Conservation (phyloP, 2,797 vertebrate species). For the Hafferia zeledoni region DNA sequence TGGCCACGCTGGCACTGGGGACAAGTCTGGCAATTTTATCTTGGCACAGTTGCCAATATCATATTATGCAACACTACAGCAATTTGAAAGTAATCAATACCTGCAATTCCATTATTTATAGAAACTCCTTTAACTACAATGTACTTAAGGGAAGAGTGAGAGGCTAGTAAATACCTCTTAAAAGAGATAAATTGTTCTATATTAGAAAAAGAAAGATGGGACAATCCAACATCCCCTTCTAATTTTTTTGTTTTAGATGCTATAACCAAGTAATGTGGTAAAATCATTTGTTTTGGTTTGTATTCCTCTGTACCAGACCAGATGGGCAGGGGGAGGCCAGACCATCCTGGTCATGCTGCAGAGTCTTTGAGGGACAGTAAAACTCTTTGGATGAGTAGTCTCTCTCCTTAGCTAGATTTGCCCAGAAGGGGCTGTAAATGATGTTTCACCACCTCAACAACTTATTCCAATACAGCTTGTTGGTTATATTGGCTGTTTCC, state of each 20-base stretch:
- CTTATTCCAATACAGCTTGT: neutral
- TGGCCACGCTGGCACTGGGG: accelerated
- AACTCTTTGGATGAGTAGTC: neutral
- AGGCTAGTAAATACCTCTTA: neutral
- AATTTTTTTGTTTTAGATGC: neutral
- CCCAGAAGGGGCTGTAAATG: neutral
- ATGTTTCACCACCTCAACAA: neutral
- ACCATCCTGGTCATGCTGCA: neutral
- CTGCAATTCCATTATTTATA: neutral
- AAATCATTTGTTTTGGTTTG: neutral
- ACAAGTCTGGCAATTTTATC: neutral
- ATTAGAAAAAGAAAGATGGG: neutral
- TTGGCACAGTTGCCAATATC: neutral
- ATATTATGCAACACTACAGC: neutral
- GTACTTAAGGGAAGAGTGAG: neutral
- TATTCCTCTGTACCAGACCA: neutral
- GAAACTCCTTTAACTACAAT: neutral
- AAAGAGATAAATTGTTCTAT: neutral
- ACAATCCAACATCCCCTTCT: neutral
- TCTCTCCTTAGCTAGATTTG: neutral
- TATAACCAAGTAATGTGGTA: neutral
- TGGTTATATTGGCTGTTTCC: neutral
- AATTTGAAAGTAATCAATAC: constrained; percentile 24
- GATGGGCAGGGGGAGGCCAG: neutral
- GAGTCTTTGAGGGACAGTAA: neutral